Conservation (phyloP, 2,797 vertebrate species). For the Luscinia megarhynchos region DNA sequence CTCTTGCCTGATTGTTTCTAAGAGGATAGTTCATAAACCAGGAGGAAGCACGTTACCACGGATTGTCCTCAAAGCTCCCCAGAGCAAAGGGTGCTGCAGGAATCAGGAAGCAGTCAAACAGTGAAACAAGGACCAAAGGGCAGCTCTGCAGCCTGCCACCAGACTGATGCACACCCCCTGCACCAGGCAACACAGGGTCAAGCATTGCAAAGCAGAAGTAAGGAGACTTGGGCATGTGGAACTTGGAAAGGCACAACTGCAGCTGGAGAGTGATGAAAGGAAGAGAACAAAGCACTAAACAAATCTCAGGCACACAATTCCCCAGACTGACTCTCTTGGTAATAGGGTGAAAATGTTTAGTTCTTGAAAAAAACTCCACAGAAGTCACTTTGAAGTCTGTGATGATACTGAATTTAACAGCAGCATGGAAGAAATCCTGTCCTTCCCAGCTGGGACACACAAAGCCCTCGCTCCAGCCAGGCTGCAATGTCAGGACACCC, state of each 20-base stretch:
- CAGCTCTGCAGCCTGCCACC: neutral
- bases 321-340: neutral
- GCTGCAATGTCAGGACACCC: rapidly evolving
- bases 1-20: neutral
- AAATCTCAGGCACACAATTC: neutral
- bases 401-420: neutral
- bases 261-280: neutral
- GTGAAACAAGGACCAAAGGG: neutral
- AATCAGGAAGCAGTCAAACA: neutral
- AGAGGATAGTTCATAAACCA: neutral
- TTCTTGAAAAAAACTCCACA: neutral
- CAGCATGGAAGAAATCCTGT: neutral
- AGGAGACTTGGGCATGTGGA: neutral
- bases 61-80: neutral
- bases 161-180: rapidly evolving
- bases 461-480: rapidly evolving
- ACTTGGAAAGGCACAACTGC: neutral
- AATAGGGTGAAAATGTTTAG: neutral
- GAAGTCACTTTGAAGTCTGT: neutral
- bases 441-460: neutral
- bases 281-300: neutral
- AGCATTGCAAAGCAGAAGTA: neutral
- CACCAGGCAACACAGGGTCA: neutral
- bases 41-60: neutral
- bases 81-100: neutral